Evolutionary conservation across 1,140 invertebrate genomes (phyloP).

Genomic region (Rhizoglyphus robini): DNA sequence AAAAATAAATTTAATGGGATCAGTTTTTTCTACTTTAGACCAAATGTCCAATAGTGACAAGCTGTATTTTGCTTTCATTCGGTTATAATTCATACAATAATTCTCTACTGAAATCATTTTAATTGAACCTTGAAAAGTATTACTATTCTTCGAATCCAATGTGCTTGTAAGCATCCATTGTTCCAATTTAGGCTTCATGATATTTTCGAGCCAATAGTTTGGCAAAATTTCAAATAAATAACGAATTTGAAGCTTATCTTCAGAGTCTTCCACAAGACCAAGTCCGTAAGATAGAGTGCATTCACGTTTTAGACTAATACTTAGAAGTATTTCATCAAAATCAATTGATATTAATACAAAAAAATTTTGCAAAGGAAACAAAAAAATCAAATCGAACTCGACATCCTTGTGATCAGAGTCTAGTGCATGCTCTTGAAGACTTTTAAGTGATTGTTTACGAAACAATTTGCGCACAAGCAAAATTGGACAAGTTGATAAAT

Average conservation of each 20-base stretch:
- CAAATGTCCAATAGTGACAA: slow-evolving; percentile 13
- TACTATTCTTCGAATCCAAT: background rate
- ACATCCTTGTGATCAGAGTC: background rate
- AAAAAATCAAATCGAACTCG: background rate
- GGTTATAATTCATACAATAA: slow-evolving; percentile 18
- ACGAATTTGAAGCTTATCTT: background rate
- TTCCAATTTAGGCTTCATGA: background rate
- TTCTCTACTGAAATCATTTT: slow-evolving; percentile 16
- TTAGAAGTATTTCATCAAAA: background rate
- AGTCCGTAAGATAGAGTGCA: background rate
- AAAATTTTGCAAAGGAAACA: background rate
- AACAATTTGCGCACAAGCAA: slow-evolving; percentile 11
- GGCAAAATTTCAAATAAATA: background rate
- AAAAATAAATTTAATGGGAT: slow-evolving; percentile 86
- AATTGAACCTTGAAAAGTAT: slow-evolving; percentile 14
- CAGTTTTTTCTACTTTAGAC: slow-evolving; percentile 46
- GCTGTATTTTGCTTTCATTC: slow-evolving; percentile 16
- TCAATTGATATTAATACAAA: slow-evolving; percentile 3
- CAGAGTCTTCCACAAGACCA: background rate
- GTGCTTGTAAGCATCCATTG: slow-evolving; percentile 8
- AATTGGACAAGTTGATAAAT: background rate
- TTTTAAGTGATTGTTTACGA: slow-evolving; percentile 15
- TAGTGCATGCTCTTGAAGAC: background rate
- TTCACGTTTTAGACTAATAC: background rate
- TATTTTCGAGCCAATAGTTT: slow-evolving; percentile 9